Percentiles rank a stretch among this genome's conserved stretches.
Evolutionary conservation across 2,797 vertebrate genomes (phyloP).

Genomic region (Pitangus sulphuratus): DNA sequence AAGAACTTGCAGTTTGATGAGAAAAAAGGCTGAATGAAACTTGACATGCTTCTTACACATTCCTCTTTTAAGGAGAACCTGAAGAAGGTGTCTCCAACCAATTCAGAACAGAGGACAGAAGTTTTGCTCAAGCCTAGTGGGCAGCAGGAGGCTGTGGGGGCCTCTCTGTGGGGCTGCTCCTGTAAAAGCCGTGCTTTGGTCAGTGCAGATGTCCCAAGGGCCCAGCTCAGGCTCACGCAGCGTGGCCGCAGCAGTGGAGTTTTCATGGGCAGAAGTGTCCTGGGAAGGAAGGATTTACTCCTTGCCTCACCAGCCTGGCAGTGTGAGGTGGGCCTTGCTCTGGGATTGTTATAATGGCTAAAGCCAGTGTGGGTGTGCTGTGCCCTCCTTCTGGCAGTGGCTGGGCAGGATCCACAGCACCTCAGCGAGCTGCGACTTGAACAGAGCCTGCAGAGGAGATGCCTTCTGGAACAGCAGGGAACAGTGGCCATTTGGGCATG

Average conservation of each 20-base stretch:
- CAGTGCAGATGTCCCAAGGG: background rate
- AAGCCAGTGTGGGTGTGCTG: background rate
- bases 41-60: background rate
- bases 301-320: constrained; percentile 15
- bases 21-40: background rate
- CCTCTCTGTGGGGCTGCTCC: background rate
- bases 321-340: background rate
- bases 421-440: constrained; percentile 50
- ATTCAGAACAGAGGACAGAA: background rate
- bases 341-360: constrained; percentile 45
- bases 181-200: background rate
- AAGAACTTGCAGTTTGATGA: rapidly evolving
- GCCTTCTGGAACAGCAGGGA: constrained; percentile 52
- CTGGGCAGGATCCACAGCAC: constrained; percentile 31
- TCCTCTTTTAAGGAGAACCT: background rate
- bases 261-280: background rate
- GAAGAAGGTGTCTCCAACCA: background rate
- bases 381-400: constrained; percentile 31
- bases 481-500: constrained; percentile 53
- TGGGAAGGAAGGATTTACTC: background rate
- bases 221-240: background rate
- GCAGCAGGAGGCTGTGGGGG: background rate
- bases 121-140: background rate
- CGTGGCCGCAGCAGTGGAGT: background rate
- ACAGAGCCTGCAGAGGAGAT: constrained; percentile 49